Base-by-base conservation (phyloP, 2,797 vertebrate species). In the Enteromius radiatus region DNA sequence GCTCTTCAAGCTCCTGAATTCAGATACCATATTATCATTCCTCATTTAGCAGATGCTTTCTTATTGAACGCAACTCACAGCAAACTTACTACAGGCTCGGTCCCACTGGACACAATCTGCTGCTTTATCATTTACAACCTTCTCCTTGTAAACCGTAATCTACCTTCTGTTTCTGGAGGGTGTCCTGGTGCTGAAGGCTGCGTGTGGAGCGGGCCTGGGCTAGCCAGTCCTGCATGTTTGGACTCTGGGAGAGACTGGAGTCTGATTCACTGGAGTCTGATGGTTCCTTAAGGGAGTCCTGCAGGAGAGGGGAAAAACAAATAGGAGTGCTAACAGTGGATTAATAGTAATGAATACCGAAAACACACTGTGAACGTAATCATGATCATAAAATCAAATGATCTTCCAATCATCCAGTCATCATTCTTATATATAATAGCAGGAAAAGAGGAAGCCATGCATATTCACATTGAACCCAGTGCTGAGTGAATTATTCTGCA, bases 141-240 rank as follows among this genome's bases (percentile, higher is more conserved):
- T 28, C 26, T 61, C 38, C 19, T 70, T 5, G 33, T 74, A 5
- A 56, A 63, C 26, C 11, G 10, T 45, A 21, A 63, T 6, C 11
- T 86, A 98, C 98, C 90, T 95, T 97, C 87, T 98, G 97, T 67
- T 95, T 95, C 84, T 97, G 96, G 64, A 97, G 91, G 76, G 95
- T 97, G 91, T 93, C 95, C 59, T 98, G 96, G 23, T 97, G 95
- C 81, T 97, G 96, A 76, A 97, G 95, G 3, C 94, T 96, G 47
- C 97, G 94, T 2, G 96, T 94, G 43, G 94, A 95, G 28, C 95
- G 96, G 36, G 97, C 96, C 87, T 98, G 97, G 3, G 93, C 95
- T 86, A 99, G 91, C 98, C 98, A 99, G 76, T 99, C 98, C 90
- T 98, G 98, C 69, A 98, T 93, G 45, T 94, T 96, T 1, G 97